Conservation (phyloP, 2,113 vertebrate species). For the Felis catus region F.catus_Fca126_mat1.0 CM031424.1:57457501-57458000, state of each 20-base stretch:
- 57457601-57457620: background rate
- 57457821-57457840: background rate
- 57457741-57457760: background rate
- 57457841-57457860: background rate
- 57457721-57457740: background rate
- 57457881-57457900: background rate
- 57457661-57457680: background rate
- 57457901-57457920: background rate
- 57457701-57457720: constrained; percentile 17
- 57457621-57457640: background rate
- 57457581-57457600: background rate
- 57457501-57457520: too few species aligned
- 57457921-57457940: background rate
- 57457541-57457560: background rate
- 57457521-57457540: background rate
- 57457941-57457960: too few species aligned
- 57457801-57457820: background rate
- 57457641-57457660: constrained; percentile 30
- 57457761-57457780: background rate
- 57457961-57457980: too few species aligned
- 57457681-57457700: constrained; percentile 14
- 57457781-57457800: background rate
- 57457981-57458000: too few species aligned
- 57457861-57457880: background rate
- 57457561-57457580: background rate